These are phyloP conservation scores for Deroplatys truncata DNA, from an alignment of 2,888 invertebrate genomes.

Conservation along the genomic window DNA sequence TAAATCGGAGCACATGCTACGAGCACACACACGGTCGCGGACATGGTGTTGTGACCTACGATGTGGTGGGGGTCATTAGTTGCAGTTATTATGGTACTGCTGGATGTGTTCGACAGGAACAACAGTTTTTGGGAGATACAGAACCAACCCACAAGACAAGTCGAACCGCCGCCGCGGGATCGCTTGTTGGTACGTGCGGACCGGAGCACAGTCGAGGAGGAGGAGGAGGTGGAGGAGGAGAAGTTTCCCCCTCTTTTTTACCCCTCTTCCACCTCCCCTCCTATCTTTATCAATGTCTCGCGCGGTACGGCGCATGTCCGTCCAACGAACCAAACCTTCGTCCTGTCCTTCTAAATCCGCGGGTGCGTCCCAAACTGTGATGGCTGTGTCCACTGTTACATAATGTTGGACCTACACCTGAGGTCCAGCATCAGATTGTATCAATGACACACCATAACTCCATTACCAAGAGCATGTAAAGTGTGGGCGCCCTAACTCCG, in stretches of 20 bases:
- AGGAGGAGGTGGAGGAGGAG: neutral
- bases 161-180: neutral
- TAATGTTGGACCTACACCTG: too few species aligned
- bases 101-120: neutral
- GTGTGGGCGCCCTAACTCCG: too few species aligned
- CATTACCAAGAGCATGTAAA: too few species aligned
- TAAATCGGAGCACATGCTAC: neutral
- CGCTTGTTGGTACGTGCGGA: neutral
- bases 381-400: neutral
- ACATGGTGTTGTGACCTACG: neutral
- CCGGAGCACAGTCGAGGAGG: neutral
- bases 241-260: conserved; percentile 16
- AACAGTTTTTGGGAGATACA: neutral
- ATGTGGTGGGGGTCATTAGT: neutral
- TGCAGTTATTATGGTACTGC: neutral
- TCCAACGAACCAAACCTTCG: neutral
- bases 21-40: neutral
- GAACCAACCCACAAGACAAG: neutral
- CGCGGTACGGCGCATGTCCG: neutral
- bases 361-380: neutral
- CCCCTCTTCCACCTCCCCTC: conserved; percentile 37
- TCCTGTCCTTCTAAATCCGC: neutral
- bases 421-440: neutral
- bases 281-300: neutral
- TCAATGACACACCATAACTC: too few species aligned